These are phyloP conservation scores for Carollia perspicillata DNA, from an alignment of 2,113 vertebrate species.

Conservation along the genomic window DNA sequence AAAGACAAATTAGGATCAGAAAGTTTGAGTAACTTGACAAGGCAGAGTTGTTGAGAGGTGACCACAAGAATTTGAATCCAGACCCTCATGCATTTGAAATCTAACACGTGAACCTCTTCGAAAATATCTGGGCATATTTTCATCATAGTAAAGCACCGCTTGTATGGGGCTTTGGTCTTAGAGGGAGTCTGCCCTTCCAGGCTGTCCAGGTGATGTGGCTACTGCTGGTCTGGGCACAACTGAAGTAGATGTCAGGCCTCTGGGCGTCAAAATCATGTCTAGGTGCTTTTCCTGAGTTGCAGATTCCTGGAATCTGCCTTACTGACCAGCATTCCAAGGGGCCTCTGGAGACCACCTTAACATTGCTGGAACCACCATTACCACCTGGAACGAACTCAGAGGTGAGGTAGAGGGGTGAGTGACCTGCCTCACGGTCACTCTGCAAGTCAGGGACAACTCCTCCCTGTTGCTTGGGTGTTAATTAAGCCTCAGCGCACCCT, in stretches of 20 bases:
- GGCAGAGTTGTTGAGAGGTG: not conserved
- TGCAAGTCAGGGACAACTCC: not conserved
- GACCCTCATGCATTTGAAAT: not conserved
- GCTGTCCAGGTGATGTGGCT: not conserved
- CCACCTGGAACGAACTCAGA: not conserved
- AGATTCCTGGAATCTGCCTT: not conserved
- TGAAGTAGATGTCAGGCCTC: not conserved
- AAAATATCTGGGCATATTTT: not conserved
- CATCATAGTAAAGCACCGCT: not conserved
- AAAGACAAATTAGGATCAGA: not conserved
- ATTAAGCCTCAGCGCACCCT: not conserved
- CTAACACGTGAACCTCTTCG: not conserved
- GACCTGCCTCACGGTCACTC: not conserved
- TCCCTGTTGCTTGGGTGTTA: not conserved
- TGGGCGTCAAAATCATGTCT: not conserved
- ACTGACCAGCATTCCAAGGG: not conserved
- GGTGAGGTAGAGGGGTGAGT: not conserved
- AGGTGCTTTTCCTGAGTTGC: not conserved
- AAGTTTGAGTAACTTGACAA: not conserved
- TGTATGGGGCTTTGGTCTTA: not conserved
- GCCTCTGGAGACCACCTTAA: not conserved
- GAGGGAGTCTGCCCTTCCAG: not conserved
- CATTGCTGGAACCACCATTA: not conserved
- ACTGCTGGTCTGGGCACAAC: not conserved
- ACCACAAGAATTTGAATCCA: not conserved